Evolutionary conservation across 2,797 vertebrate species (phyloP).

Genomic region (Coranthus polyacanthus): DNA sequence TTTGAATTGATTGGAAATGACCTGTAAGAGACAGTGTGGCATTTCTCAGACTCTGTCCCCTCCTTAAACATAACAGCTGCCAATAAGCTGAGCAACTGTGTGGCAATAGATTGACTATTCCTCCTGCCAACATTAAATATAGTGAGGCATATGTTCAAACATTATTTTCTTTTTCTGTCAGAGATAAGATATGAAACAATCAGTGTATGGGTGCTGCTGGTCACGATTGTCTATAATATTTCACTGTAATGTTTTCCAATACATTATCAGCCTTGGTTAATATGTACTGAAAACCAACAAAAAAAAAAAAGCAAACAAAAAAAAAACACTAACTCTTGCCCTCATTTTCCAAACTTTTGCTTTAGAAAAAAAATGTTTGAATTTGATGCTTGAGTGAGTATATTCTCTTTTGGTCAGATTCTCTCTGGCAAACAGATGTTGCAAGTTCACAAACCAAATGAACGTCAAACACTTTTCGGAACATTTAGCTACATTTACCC

Average conservation of each 20-base stretch:
- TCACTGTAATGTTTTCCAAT: conserved; percentile 19
- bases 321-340: conserved; percentile 24
- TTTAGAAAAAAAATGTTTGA: neutral
- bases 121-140: conserved; percentile 29
- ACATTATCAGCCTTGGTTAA: conserved; percentile 22
- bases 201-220: conserved; percentile 6
- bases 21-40: conserved; percentile 10
- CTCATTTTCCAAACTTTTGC: conserved; percentile 24
- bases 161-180: conserved; percentile 5
- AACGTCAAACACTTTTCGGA: too few species aligned
- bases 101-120: conserved; percentile 12
- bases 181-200: conserved; percentile 13
- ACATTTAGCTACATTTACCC: conserved; percentile 16
- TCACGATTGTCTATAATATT: conserved; percentile 1
- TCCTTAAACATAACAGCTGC: conserved; percentile 21
- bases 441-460: conserved; percentile 6
- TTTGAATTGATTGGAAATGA: conserved; percentile 19
- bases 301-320: neutral
- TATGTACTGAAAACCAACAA: conserved; percentile 11
- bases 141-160: conserved; percentile 13
- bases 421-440: too few species aligned
- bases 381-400: neutral
- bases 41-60: conserved; percentile 12
- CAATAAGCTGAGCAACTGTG: conserved; percentile 32
- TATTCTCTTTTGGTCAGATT: neutral